Evolutionary conservation across 2,797 vertebrate genomes (phyloP), one percentile per base, ranked within the genome.

Genomic region (Chromobotia macracanthus): DNA sequence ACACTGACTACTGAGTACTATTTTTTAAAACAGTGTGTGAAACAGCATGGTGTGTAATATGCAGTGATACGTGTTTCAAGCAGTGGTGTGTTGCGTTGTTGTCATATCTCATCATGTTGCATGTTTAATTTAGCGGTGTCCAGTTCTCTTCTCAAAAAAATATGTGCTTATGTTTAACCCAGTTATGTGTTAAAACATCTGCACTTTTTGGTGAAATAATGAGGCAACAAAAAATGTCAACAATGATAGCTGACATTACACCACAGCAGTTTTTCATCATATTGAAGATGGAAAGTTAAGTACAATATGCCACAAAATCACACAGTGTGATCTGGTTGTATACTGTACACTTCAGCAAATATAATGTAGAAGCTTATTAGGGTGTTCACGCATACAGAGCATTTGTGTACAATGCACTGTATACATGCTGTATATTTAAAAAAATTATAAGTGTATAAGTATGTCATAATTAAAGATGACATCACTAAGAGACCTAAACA

Each of bases 81-180:
- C n/a, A n/a, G n/a, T n/a, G n/a, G n/a, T n/a, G n/a, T n/a, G n/a
- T n/a, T n/a, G n/a, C 3, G 51, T 13, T 19, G 2, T 25, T 28
- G 48, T 75, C 61, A 66, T 21, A 18, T 44, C 28, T 28, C 15
- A 44, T 25, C 64, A 46, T 1, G n/a, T 75, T 44, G 73, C 73
- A 66, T 25, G 31, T 55, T 75, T 55, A 51, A 50, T 64, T 64
- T 28, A 25, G 31, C 13, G 19, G 9, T 3, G 19, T 38, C 44
- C 16, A 5, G 21, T 55, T 41, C 15, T 44, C 16, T 9, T 72
- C 31, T 11, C 19, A 7, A 25, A 28, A 55, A 41, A 15, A 15
- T 16, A 61, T 31, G 15, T 41, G 9, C 18, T 35, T 31, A n/a
- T 53, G 63, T 38, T 41, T 21, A 12, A 53, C 50, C 25, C 8